phyloP scores from a whole-genome alignment of 2,797 vertebrate species.

The Clangula hyemalis region DNA sequence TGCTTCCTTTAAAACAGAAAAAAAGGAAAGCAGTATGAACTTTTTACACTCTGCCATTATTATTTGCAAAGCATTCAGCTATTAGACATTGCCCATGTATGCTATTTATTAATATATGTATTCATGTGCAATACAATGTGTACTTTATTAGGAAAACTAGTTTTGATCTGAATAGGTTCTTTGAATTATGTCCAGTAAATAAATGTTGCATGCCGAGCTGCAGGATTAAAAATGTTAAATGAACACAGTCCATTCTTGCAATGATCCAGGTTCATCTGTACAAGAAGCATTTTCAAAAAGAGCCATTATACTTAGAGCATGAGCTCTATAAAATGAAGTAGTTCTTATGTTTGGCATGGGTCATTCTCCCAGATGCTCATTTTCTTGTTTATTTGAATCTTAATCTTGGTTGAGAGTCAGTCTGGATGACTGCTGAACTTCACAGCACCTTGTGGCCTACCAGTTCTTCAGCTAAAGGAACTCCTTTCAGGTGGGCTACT shows the following conservation, averaged over 20 bases:
- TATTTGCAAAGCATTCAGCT: background rate
- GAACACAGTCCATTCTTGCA: background rate
- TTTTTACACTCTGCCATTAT: background rate
- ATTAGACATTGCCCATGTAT: background rate
- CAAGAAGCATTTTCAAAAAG: background rate
- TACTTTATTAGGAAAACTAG: background rate
- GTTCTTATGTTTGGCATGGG: background rate
- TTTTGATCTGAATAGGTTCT: background rate
- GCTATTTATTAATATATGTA: background rate
- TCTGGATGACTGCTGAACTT: background rate
- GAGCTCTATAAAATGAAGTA: background rate
- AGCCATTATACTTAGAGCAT: background rate
- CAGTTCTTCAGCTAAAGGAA: background rate
- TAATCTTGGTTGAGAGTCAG: background rate
- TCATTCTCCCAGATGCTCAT: background rate
- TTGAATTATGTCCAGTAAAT: background rate
- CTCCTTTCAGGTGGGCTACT: background rate
- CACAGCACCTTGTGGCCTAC: background rate
- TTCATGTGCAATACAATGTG: background rate
- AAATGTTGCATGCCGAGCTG: background rate
- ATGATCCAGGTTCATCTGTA: background rate
- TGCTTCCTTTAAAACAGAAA: background rate
- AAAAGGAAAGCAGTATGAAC: background rate
- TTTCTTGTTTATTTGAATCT: background rate
- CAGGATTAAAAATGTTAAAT: background rate